Evolutionary conservation across 1,140 invertebrate genomes (phyloP).

Genomic region (Orchesella cincta): DNA sequence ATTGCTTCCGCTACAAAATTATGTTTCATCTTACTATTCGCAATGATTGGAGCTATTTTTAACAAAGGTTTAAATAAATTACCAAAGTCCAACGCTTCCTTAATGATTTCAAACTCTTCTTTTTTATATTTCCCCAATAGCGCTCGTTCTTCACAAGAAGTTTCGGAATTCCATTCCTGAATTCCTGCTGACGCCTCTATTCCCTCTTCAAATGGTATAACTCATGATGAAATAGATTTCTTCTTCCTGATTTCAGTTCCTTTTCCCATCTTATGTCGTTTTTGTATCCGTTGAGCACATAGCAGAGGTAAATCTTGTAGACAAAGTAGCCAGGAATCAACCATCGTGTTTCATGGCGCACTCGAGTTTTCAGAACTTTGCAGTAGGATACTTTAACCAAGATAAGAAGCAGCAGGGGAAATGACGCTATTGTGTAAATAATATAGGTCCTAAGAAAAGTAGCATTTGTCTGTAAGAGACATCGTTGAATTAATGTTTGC

Average conservation of each 20-base stretch:
- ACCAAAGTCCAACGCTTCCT: background rate
- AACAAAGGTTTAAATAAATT: too few species aligned
- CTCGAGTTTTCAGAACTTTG: background rate
- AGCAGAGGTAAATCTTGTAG: conserved; percentile 25
- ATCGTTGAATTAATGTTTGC: background rate
- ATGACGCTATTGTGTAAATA: background rate
- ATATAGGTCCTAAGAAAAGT: background rate
- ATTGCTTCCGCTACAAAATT: background rate
- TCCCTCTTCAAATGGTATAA: background rate
- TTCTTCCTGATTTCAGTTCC: conserved; percentile 20
- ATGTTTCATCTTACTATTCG: too few species aligned
- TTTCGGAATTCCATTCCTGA: too few species aligned
- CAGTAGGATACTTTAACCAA: background rate
- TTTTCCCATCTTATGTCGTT: conserved; percentile 20
- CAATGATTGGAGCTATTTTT: too few species aligned
- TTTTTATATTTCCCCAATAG: background rate
- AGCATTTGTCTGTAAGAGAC: background rate
- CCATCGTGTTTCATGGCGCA: conserved; percentile 6
- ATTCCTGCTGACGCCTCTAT: background rate
- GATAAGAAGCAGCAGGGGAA: background rate
- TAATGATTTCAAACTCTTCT: conserved; percentile 1
- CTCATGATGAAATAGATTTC: conserved; percentile 34
- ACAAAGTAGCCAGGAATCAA: conserved; percentile 16
- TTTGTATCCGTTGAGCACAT: background rate
- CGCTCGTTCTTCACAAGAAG: background rate